A percentile compares a stretch with the other conserved stretches of the same genome.
Evolutionary conservation across 2,113 vertebrate genomes (phyloP).

Genomic region (Eulemur macaco): DNA sequence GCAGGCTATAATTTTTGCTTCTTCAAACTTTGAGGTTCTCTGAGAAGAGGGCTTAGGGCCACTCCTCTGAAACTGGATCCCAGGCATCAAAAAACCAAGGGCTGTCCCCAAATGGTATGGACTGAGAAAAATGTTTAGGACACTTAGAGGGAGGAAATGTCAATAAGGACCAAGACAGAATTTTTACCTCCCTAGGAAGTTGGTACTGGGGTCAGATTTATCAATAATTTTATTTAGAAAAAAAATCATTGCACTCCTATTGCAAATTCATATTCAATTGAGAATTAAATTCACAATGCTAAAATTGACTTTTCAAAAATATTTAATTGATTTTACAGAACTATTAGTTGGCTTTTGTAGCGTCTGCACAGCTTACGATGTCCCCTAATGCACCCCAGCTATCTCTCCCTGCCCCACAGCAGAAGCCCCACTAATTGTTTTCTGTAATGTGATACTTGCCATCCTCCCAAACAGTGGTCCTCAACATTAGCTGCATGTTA

Average conservation of each 20-base stretch:
- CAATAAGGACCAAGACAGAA: not conserved
- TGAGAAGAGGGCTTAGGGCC: not conserved
- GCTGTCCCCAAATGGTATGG: not conserved
- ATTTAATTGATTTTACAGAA: not conserved
- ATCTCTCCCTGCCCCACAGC: not conserved
- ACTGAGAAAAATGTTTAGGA: not conserved
- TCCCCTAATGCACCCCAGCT: accelerated
- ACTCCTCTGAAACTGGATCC: not conserved
- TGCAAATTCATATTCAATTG: not conserved
- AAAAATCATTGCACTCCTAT: not conserved
- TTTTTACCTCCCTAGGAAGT: not conserved
- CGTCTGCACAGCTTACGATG: not conserved
- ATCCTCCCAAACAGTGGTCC: not conserved
- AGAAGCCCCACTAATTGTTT: not conserved
- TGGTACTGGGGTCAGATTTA: not conserved
- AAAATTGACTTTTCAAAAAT: not conserved
- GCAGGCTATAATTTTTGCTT: not conserved
- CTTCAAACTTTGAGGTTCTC: not conserved
- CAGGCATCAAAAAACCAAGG: accelerated
- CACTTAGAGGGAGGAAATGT: not conserved
- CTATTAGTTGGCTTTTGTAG: not conserved
- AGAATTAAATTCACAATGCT: not conserved
- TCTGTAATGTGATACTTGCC: not conserved
- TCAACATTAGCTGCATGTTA: not conserved
- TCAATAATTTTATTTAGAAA: not conserved